These are phyloP conservation scores for Montifringilla adamsi DNA, from an alignment of 2,113 vertebrate genomes.

Conservation along the genomic window DNA sequence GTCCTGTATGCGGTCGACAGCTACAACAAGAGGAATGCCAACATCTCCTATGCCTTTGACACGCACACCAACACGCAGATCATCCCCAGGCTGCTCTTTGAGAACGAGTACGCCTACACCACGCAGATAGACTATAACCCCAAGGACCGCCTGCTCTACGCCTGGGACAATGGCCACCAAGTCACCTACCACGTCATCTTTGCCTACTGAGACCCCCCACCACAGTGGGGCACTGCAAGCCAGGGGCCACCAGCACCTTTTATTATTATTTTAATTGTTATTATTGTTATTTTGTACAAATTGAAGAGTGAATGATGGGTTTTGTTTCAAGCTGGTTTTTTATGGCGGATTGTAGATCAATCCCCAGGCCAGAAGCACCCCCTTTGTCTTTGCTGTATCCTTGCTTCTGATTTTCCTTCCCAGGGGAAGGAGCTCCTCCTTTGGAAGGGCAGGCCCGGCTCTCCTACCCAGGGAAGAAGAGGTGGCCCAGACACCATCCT, in stretches of 20 bases:
- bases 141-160: constrained; percentile 89
- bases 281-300: constrained; percentile 79
- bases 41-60: constrained; percentile 94
- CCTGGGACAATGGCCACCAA: constrained; percentile 97
- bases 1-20: constrained; percentile 95
- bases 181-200: constrained; percentile 93
- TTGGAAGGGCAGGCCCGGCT: neutral
- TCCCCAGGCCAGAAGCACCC: constrained; percentile 73
- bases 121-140: constrained; percentile 98
- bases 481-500: neutral
- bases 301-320: constrained; percentile 69
- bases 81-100: constrained; percentile 89
- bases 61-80: constrained; percentile 98
- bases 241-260: constrained; percentile 71
- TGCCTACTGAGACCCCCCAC: constrained; percentile 79
- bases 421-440: neutral
- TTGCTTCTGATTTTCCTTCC: constrained; percentile 42
- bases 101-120: constrained; percentile 90
- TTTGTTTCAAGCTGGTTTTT: constrained; percentile 52
- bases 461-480: neutral
- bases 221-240: constrained; percentile 22
- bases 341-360: constrained; percentile 89
- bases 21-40: constrained; percentile 85
- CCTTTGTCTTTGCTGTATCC: constrained; percentile 44
- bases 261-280: constrained; percentile 62